Conservation (phyloP, 1,140 invertebrate species). For the Andricus grossulariae region DNA sequence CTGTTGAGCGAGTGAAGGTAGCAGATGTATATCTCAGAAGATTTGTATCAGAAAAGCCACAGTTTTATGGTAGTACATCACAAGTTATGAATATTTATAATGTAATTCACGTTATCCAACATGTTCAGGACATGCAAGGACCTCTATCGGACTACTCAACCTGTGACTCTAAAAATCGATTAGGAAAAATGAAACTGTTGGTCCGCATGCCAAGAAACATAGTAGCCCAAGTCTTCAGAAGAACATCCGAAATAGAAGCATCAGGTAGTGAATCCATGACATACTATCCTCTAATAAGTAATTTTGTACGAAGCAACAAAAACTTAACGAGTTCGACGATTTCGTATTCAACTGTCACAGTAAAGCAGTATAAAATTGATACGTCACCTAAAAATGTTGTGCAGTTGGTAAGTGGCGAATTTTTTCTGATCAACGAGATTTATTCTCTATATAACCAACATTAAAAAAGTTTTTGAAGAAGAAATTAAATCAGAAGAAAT, state of each 20-base stretch:
- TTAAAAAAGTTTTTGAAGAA: no score
- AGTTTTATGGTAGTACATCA: background rate
- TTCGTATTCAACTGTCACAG: background rate
- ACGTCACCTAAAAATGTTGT: background rate
- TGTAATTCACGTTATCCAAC: background rate
- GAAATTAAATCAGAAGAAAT: background rate
- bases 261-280: background rate
- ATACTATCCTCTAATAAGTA: background rate
- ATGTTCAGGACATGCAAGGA: conserved; percentile 3
- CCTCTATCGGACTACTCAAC: background rate
- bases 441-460: background rate
- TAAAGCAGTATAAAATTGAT: no score
- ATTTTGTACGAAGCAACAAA: background rate
- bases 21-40: background rate
- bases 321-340: background rate
- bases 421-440: background rate
- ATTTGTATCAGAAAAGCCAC: background rate
- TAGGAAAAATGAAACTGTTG: background rate
- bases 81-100: background rate
- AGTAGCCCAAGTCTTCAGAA: background rate
- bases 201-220: background rate
- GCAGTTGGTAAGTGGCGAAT: background rate
- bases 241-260: background rate
- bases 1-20: background rate
- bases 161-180: background rate